Conservation (phyloP, 1,140 invertebrate species). For the Eciton burchellii region DNA sequence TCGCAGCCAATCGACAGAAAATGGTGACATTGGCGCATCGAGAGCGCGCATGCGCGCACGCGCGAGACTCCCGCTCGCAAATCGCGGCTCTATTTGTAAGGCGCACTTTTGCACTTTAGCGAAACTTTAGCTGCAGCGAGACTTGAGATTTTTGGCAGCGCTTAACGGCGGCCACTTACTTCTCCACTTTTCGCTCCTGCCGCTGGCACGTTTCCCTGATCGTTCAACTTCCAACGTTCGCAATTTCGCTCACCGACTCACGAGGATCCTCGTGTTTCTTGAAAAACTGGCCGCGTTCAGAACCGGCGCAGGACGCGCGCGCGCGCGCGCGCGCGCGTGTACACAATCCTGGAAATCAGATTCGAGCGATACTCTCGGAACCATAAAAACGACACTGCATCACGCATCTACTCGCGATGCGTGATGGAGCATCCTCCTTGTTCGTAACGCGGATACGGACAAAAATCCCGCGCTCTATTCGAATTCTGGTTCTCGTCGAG, state of each 20-base stretch:
- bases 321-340: conserved; percentile 35
- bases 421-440: neutral
- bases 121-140: conserved; percentile 39
- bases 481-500: neutral
- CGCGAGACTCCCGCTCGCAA: conserved; percentile 7
- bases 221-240: conserved; percentile 61
- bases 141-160: conserved; percentile 73
- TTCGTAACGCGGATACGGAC: neutral
- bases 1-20: neutral
- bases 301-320: too few relatives aligned
- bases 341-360: conserved; percentile 1
- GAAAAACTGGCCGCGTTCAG: conserved; percentile 51
- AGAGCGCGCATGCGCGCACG: conserved; percentile 35
- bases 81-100: conserved; percentile 61
- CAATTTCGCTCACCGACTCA: conserved; percentile 44
- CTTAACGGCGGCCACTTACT: conserved; percentile 60
- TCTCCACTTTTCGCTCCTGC: conserved; percentile 64
- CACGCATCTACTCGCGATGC: neutral
- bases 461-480: neutral
- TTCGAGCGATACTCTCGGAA: conserved; percentile 2
- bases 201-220: conserved; percentile 70
- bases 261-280: conserved; percentile 44
- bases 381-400: neutral
- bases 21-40: neutral
- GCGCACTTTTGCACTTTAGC: neutral